Base-by-base conservation (phyloP, 2,888 invertebrate species). In the Drosophila cracens region DNA sequence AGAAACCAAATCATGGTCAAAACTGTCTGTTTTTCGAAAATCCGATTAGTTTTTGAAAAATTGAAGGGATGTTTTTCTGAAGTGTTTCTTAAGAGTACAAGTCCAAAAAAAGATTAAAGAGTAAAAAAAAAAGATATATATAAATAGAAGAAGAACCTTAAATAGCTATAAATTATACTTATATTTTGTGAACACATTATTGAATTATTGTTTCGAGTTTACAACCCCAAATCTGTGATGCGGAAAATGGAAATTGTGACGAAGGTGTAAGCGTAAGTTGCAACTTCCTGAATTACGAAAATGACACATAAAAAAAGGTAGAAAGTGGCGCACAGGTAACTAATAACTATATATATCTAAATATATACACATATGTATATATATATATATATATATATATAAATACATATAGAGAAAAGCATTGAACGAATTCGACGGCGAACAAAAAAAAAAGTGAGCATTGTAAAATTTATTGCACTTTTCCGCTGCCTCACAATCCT, bases 391-490 rank as follows among this genome's bases (percentile, higher is more conserved):
- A 27, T 2, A 25, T 18, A 46, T n/a, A 21, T 21, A 21, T 1
- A 21, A 21, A 25, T 58, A 64, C 60, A 73, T 8, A 52, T 13
- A 33, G 49, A 60, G 70, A 79, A 79, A 85, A 89, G 75, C 83
- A 84, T 87, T 83, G 84, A 89, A 84, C 89, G 69, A 68, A 82
- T 86, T 83, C 87, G 87, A 84, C 71, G 72, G 73, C 69, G 62
- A 76, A 74, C 71, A 81, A 54, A 38, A 27, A 25, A 10, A 36
- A 38, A 29, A 54, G 8, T 13, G 21, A 16, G 43, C 60, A 83
- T 81, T 62, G 79, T 76, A 74, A 74, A 89, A 84, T 84, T 89
- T 84, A 89, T 84, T 84, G 89, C 84, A 89, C 76, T 79, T 84
- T 89, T 87, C 79, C 87, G 89, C 76, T 84, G 82, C 69, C 70